A percentile compares a stretch with the other conserved stretches of the same genome.
Evolutionary conservation across 2,113 vertebrate genomes (phyloP).

Genomic region (Hydrochoerus hydrochaeris): DNA sequence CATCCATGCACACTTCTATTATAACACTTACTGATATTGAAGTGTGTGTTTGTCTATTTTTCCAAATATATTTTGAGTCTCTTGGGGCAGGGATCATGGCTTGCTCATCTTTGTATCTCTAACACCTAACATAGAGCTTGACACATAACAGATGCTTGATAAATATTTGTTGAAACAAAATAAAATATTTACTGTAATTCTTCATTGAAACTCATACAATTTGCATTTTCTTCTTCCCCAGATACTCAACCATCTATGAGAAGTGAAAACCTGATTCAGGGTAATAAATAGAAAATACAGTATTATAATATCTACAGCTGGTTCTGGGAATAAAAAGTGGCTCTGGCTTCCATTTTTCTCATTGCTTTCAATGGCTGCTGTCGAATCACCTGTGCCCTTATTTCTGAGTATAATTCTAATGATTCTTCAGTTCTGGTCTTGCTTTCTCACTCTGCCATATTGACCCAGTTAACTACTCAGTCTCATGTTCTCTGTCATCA

Average conservation of each 20-base stretch:
- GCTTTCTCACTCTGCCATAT: neutral
- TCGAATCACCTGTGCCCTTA: neutral
- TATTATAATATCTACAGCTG: neutral
- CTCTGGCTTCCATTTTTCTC: neutral
- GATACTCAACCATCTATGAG: conserved; percentile 37
- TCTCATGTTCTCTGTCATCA: neutral
- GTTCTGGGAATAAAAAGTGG: neutral
- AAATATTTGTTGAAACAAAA: conserved; percentile 76
- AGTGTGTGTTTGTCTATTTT: neutral
- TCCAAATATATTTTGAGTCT: conserved; percentile 6
- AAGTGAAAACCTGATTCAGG: conserved; percentile 46
- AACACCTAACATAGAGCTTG: conserved; percentile 51
- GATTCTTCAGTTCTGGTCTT: neutral
- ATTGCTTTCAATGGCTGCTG: neutral
- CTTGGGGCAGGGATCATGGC: conserved; percentile 35
- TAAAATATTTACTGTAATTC: conserved; percentile 75
- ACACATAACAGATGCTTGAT: conserved; percentile 70
- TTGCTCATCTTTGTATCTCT: conserved; percentile 60
- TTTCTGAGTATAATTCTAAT: neutral
- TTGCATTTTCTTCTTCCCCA: conserved; percentile 56
- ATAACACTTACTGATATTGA: neutral
- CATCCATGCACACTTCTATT: neutral
- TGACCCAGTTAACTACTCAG: neutral
- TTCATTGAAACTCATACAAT: conserved; percentile 69
- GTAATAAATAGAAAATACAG: neutral